Conservation (phyloP, 2,888 invertebrate species). For the Peribatodes rhomboidaria region DNA sequence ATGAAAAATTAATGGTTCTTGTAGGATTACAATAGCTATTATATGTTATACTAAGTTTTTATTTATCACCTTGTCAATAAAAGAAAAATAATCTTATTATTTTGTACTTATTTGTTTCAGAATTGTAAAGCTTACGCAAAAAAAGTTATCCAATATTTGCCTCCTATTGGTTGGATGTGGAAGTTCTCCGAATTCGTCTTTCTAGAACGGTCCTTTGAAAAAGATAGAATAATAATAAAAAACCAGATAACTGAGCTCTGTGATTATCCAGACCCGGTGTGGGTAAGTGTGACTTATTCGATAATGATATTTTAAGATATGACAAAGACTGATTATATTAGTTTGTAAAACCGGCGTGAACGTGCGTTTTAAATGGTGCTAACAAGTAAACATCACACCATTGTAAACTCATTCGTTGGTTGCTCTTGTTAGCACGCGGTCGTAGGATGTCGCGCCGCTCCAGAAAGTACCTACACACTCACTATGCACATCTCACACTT, state of each 20-base stretch:
- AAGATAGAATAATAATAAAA: conserved; percentile 94
- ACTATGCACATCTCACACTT: no score
- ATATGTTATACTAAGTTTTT: no score
- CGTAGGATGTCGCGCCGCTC: no score
- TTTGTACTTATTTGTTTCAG: conserved; percentile 18
- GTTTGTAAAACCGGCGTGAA: no score
- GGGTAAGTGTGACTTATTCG: conserved; percentile 86
- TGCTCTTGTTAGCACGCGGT: no score
- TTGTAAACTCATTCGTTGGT: no score
- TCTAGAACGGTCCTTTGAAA: conserved; percentile 95
- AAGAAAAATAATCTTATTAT: neutral
- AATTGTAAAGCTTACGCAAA: conserved; percentile 97
- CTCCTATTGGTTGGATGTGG: conserved; percentile 98
- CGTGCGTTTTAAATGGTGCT: no score
- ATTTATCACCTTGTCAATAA: no score
- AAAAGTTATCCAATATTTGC: conserved; percentile 95
- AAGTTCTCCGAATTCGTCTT: conserved; percentile 98
- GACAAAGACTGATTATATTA: neutral
- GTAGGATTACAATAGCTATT: no score
- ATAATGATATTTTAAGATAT: conserved; percentile 15
- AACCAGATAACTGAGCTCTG: conserved; percentile 92
- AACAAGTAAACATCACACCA: no score
- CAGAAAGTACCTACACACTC: no score
- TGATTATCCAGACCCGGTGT: conserved; percentile 96
- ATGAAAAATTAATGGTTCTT: no score